Percentiles rank a stretch among this genome's conserved stretches.
These are phyloP conservation scores for Axis porcinus DNA, from an alignment of 2,113 vertebrate species.

Conservation along the genomic window DNA sequence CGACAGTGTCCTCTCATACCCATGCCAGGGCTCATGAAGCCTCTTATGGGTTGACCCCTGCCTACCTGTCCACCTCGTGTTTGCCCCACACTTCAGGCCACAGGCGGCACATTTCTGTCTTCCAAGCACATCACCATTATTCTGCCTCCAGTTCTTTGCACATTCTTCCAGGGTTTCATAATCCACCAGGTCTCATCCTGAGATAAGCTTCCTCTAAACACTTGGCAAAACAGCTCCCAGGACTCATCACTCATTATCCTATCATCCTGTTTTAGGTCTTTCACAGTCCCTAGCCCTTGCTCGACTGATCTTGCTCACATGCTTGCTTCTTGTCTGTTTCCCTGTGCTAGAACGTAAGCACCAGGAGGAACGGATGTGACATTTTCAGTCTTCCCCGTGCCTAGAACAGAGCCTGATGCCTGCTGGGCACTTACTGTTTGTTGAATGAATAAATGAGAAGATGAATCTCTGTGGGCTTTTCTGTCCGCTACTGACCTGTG, in stretches of 20 bases:
- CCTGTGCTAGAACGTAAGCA: not conserved
- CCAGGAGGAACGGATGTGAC: not conserved
- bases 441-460: not conserved
- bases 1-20: not conserved
- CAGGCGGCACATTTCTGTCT: not conserved
- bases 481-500: not conserved
- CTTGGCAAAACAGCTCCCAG: not conserved
- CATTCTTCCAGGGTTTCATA: not conserved
- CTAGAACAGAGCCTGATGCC: not conserved
- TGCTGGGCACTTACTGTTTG: not conserved
- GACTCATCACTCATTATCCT: rapidly evolving
- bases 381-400: not conserved
- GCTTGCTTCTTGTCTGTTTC: not conserved
- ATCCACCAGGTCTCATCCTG: not conserved
- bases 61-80: not conserved
- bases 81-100: not conserved
- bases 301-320: not conserved
- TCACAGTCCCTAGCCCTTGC: not conserved
- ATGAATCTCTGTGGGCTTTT: not conserved
- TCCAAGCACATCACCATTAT: not conserved
- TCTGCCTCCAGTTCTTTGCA: not conserved
- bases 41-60: no score
- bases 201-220: not conserved
- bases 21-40: not conserved
- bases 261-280: not conserved